phyloP scores from a whole-genome alignment of 2,888 invertebrate genomes.

The Pheosia gnoma region DNA sequence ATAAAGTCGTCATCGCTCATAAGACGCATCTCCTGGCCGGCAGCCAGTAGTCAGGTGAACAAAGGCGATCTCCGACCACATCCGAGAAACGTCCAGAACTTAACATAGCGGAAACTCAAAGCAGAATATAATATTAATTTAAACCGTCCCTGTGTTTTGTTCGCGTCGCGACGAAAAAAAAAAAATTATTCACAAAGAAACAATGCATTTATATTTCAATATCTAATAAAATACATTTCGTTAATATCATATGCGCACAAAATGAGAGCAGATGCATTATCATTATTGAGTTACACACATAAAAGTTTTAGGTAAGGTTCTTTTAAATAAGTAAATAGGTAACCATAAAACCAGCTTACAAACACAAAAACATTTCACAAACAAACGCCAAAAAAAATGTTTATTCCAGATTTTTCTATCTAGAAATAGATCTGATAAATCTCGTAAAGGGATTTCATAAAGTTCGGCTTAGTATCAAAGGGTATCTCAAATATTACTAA shows the following conservation, averaged over 20 bases:
- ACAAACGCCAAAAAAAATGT: neutral
- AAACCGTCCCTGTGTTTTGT: neutral
- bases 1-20: constrained; percentile 15
- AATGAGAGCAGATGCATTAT: too few relatives aligned
- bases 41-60: constrained; percentile 37
- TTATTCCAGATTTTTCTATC: neutral
- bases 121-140: constrained; percentile 16
- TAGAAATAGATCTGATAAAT: neutral
- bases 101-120: constrained; percentile 34
- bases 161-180: neutral
- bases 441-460: neutral
- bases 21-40: constrained; percentile 21
- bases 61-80: constrained; percentile 28
- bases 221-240: too few relatives aligned
- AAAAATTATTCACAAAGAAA: neutral
- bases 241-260: too few relatives aligned
- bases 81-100: constrained; percentile 22
- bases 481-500: constrained; percentile 29
- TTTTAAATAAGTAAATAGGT: too few relatives aligned
- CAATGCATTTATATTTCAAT: too few relatives aligned
- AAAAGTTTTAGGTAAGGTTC: too few relatives aligned
- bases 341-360: too few relatives aligned
- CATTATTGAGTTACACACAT: too few relatives aligned
- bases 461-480: constrained; percentile 10
- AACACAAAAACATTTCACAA: too few relatives aligned